Conservation (phyloP, 2,113 vertebrate species). For the Gymnarchus niloticus region DNA sequence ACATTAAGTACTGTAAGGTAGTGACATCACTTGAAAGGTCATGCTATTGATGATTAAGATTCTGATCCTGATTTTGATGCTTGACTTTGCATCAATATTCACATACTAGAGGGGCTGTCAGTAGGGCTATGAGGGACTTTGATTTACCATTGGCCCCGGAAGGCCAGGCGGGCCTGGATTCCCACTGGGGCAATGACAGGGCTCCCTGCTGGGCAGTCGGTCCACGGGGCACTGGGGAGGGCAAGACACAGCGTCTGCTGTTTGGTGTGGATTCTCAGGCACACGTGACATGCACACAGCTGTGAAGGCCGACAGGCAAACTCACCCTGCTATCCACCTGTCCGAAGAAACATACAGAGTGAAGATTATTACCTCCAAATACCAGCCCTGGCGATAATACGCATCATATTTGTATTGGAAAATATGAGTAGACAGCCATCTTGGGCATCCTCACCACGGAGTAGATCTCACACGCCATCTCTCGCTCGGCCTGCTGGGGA, state of each 20-base stretch:
- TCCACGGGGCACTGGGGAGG: conserved; percentile 37
- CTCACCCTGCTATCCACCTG: conserved; percentile 47
- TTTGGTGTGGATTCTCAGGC: background rate
- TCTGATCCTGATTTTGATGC: no score
- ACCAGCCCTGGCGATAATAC: background rate
- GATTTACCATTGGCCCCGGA: conserved; percentile 44
- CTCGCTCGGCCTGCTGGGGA: conserved; percentile 51
- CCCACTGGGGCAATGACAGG: conserved; percentile 40
- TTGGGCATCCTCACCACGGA: conserved; percentile 46
- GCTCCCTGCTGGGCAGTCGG: conserved; percentile 28
- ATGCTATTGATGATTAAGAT: no score
- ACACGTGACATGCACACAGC: background rate
- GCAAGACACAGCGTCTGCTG: background rate
- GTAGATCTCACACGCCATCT: conserved; percentile 57
- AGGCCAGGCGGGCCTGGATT: conserved; percentile 40
- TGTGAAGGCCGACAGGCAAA: background rate
- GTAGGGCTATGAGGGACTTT: background rate
- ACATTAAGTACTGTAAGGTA: background rate
- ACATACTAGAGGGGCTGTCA: background rate
- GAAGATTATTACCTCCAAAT: background rate
- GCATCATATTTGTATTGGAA: background rate
- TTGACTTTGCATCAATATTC: background rate
- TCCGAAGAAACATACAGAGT: conserved; percentile 10
- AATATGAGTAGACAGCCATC: conserved; percentile 14
- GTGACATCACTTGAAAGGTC: background rate